These are phyloP conservation scores for Xenops minutus DNA, from an alignment of 2,797 vertebrate genomes.

Conservation along the genomic window DNA sequence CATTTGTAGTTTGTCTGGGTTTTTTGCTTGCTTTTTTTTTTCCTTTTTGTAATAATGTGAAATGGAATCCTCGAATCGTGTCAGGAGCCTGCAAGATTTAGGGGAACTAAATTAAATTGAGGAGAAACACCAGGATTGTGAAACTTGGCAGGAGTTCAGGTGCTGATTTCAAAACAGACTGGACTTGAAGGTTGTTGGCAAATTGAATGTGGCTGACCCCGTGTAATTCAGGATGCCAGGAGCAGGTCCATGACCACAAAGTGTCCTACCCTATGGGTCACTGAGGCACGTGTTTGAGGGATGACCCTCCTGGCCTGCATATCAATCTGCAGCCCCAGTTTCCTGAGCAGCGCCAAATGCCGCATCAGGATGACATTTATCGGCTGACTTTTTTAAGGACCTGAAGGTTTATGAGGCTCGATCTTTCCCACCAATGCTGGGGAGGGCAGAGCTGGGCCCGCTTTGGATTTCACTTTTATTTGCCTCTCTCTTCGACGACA, in stretches of 20 bases:
- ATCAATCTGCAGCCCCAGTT: background rate
- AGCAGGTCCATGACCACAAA: background rate
- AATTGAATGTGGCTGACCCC: background rate
- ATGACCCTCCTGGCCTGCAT: background rate
- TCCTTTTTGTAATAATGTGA: accelerated
- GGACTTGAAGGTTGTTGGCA: background rate
- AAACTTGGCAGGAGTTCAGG: background rate
- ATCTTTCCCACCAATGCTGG: background rate
- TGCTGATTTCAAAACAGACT: background rate
- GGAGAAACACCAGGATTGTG: slow-evolving; percentile 3
- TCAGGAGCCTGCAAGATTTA: background rate
- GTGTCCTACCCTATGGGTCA: background rate
- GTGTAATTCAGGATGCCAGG: background rate
- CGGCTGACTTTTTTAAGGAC: background rate
- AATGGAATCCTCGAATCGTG: background rate
- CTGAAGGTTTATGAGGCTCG: background rate
- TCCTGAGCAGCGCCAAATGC: background rate
- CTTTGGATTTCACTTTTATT: background rate
- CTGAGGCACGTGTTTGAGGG: background rate
- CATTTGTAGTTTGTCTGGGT: background rate
- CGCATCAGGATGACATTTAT: background rate
- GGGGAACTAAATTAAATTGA: slow-evolving; percentile 6
- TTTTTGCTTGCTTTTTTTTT: background rate
- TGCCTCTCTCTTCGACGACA: background rate
- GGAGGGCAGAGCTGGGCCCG: background rate